These are phyloP conservation scores for Euwallacea fornicatus DNA, from an alignment of 1,140 invertebrate species.

Conservation along the genomic window DNA sequence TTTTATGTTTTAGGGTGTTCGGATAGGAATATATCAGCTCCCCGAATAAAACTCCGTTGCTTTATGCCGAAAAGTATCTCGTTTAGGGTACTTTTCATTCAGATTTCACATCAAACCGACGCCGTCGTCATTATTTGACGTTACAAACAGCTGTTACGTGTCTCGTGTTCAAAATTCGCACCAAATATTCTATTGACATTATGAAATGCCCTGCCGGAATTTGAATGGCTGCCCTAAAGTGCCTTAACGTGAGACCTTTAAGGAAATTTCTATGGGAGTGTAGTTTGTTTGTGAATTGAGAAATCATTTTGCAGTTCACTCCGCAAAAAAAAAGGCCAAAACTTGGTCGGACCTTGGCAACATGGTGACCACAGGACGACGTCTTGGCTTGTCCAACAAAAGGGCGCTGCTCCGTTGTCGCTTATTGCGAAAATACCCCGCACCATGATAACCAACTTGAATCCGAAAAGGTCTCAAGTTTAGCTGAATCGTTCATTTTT, in stretches of 20 bases:
- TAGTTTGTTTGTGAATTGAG: conserved; percentile 8
- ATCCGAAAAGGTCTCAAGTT: no score
- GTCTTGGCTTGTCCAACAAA: no score
- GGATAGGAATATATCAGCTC: conserved; percentile 11
- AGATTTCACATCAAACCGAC: conserved; percentile 48
- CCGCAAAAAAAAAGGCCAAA: no score
- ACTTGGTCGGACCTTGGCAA: no score
- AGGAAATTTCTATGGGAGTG: conserved; percentile 17
- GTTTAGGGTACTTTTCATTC: conserved; percentile 51
- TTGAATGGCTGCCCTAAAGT: conserved; percentile 42
- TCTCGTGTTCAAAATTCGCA: conserved; percentile 43
- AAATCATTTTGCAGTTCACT: no score
- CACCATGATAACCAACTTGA: no score
- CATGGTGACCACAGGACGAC: no score
- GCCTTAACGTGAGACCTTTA: conserved; percentile 17
- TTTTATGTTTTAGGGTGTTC: conserved; percentile 14
- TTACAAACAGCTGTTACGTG: conserved; percentile 51
- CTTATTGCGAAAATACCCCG: no score
- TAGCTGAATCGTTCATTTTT: no score
- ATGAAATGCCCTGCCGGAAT: conserved; percentile 46
- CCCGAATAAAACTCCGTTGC: conserved; percentile 19
- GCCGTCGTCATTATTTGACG: conserved; percentile 44
- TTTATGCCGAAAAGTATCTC: conserved; percentile 46
- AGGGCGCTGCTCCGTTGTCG: no score
- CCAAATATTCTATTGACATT: conserved; percentile 54